Evolutionary conservation across 2,797 vertebrate genomes (phyloP), one percentile per base, ranked within the genome.

Genomic region (Pseudochirops cupreus): DNA sequence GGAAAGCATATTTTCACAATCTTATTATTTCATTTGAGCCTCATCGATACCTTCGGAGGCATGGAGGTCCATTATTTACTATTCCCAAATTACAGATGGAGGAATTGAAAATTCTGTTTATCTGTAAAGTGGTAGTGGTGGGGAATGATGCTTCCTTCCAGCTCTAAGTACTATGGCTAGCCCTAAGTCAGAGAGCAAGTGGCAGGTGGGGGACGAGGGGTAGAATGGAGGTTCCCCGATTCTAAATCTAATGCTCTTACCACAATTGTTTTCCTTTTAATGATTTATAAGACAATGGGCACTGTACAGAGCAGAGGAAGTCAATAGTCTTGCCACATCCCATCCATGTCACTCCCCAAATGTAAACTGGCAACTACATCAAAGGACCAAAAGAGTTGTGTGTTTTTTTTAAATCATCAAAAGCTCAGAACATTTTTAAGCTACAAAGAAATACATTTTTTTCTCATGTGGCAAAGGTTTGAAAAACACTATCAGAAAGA

Each of bases 271-370:
- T 39, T 87, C 74, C 74, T 87, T 87, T 46, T 26, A 87, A 87
- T 87, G 74, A 50, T 50, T 87, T 87, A 87, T 50, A 50, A 87
- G 74, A 50, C 39, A 87, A 21, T 87, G 74, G 24, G 74, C 3
- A 50, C 39, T 50, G 74, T 87, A 87, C 24, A 11, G 74, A 46
- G 24, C 74, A 87, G 39, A 87, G 74, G 74, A 87, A 87, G 74
- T 87, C 74, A 87, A 50, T 46, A 50, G 74, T 87, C 74, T 87
- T 87, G 74, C 74, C 74, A 87, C 74, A 87, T 87, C 74, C 74
- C 24, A 87, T 50, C 74, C 39, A 12, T 87, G 74, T 87, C 74
- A 46, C 74, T 87, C 39, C 39, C 46, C 74, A 87, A 50, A 87
- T 87, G 39, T 50, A 87, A 87, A 50, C 50, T 87, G 74, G 74